Conservation (phyloP, 1,140 invertebrate genomes). For the Megalopta genalis region DNA sequence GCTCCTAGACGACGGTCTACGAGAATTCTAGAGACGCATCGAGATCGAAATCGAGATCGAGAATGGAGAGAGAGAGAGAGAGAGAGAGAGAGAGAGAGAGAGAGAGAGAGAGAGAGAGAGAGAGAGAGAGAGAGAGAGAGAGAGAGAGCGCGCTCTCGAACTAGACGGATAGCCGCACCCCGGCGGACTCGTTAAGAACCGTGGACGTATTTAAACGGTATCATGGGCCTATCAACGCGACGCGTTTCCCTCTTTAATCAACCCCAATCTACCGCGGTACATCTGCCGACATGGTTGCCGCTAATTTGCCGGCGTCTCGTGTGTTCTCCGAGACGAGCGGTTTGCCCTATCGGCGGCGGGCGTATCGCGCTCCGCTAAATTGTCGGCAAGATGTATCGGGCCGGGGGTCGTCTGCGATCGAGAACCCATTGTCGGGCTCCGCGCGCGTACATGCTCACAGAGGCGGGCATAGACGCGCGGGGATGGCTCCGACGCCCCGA, state of each 20-base stretch:
- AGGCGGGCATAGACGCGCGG: background rate
- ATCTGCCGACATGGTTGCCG: slow-evolving; percentile 41
- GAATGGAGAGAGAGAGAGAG: too few relatives aligned
- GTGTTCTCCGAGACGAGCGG: slow-evolving; percentile 33
- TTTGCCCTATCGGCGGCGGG: slow-evolving; percentile 35
- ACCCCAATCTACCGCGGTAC: slow-evolving; percentile 21
- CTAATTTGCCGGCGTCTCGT: slow-evolving; percentile 35
- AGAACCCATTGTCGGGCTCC: slow-evolving; percentile 14
- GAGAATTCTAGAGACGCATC: too few relatives aligned
- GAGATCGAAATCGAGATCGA: too few relatives aligned
- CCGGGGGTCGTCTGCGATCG: slow-evolving; percentile 4
- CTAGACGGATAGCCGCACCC: background rate
- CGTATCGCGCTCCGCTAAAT: slow-evolving; percentile 12
- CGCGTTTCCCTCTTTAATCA: slow-evolving; percentile 43
- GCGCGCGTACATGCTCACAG: too few relatives aligned
- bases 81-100: too few relatives aligned
- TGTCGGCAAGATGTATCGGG: slow-evolving; percentile 36
- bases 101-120: too few relatives aligned
- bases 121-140: too few relatives aligned
- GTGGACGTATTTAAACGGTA: slow-evolving; percentile 10
- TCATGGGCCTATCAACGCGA: slow-evolving; percentile 22
- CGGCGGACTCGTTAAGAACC: slow-evolving; percentile 10
- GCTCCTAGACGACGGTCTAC: too few relatives aligned
- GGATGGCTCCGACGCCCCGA: too few relatives aligned
- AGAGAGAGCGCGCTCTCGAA: too few relatives aligned